Evolutionary conservation across 2,113 vertebrate genomes (phyloP), one percentile per base, ranked within the genome.

Genomic region (Lampris incognitus): DNA sequence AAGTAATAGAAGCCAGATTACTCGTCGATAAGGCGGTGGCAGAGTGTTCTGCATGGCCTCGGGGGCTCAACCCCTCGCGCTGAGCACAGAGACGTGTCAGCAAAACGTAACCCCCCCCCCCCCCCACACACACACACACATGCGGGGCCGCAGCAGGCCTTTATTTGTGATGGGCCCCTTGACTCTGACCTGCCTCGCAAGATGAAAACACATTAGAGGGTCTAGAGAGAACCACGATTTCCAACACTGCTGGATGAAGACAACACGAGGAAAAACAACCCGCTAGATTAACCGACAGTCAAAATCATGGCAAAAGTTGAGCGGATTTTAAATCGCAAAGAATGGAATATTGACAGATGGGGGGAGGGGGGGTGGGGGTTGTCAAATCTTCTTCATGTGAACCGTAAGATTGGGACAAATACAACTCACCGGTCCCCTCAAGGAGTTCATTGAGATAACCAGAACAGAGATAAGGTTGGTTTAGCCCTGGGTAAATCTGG

Each of bases 1-100:
- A 89, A 84, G 83, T 91, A 84, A 91, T 82, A 82, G 81, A 90
- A 85, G 71, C 78, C 86, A 91, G 89, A 93, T 89, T 92, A 91
- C 75, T 84, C 65, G 79, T 73, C 83, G 88, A 86, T 87, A 85
- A 87, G 73, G 76, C 78, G 72, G 87, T 78, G 55, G 66, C 37
- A 56, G 80, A 72, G 69, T 67, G 68, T 80, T 85, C 75, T 83
- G 73, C 72, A 74, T 55, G 69, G 55, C 11, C 66, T 5, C 5
- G 5, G 44, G 9, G 37, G 9, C 51, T 69, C 83, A 81, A 84
- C 71, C 81, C 24, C 69, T 83, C 78, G 83, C 69, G 72, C 77
- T 59, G 67, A 74, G 72, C 67, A 75, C 60, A 78, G 54, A 78
- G 56, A 58, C 46, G 46, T 79, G 76, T 78, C 76, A 83, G 66